These are phyloP conservation scores for Sesia bembeciformis DNA, from an alignment of 2,888 invertebrate genomes.

Conservation along the genomic window DNA sequence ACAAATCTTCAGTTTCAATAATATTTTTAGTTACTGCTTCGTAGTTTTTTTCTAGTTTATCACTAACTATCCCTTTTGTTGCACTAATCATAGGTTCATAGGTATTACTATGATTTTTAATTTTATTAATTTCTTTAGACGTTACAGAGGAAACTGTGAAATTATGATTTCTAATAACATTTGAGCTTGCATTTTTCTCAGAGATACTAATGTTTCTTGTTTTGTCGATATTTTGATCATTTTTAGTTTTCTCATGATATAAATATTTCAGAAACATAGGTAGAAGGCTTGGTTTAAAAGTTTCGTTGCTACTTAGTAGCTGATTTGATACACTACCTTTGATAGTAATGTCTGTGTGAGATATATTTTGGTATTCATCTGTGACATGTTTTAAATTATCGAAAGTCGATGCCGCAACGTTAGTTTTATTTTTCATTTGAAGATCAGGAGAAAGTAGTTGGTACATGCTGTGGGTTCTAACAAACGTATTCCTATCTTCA, in stretches of 20 bases:
- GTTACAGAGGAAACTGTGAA: too few relatives aligned
- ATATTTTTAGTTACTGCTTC: slow-evolving; percentile 1
- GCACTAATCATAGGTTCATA: slow-evolving; percentile 22
- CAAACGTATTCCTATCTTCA: slow-evolving; percentile 22
- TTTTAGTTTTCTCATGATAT: slow-evolving; percentile 24
- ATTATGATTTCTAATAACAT: too few relatives aligned
- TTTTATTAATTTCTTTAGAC: slow-evolving; percentile 6
- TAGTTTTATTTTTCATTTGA: too few relatives aligned
- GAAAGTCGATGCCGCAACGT: too few relatives aligned
- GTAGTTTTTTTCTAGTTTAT: slow-evolving; percentile 1
- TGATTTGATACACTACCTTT: too few relatives aligned
- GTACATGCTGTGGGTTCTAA: neutral
- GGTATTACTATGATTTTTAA: neutral
- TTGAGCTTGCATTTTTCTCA: slow-evolving; percentile 5
- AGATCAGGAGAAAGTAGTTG: neutral
- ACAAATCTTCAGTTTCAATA: slow-evolving; percentile 7
- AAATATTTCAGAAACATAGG: slow-evolving; percentile 43
- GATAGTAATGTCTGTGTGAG: too few relatives aligned
- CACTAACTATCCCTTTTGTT: slow-evolving; percentile 17
- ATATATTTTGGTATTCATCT: too few relatives aligned
- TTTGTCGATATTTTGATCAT: slow-evolving; percentile 9
- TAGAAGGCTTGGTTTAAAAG: slow-evolving; percentile 21
- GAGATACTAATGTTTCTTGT: slow-evolving; percentile 13
- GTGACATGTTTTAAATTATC: too few relatives aligned
- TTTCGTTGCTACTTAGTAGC: slow-evolving; percentile 5